Base-by-base conservation (phyloP, 2,888 invertebrate species). In the Anthophora plumipes region DNA sequence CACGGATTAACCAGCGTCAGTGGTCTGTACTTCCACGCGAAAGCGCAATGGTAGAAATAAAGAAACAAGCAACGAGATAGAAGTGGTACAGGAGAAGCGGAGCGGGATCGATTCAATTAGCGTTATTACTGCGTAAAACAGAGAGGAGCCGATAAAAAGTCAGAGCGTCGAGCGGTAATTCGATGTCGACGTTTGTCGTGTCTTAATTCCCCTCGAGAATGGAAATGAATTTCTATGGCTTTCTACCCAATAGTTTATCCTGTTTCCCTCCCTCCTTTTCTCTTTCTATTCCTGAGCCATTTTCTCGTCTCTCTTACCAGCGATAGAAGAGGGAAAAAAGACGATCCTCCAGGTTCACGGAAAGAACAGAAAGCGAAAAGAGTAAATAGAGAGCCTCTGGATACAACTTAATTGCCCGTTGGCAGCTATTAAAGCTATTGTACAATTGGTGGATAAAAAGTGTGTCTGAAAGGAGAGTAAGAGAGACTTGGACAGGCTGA, bases 121-220 rank as follows among this genome's bases (percentile, higher is more conserved):
- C 69, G 72, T 66, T 61, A 70, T 73, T 63, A 57, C 50, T 12
- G 69, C 61, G 77, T 46, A 68, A 77, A 83, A 64, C 73, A 46
- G 31, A 52, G 46, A 14, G 52, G 20, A 46, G 20, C 46, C 46
- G 67, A 71, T 67, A 77, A 77, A 82, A 82, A 81, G 64, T 71
- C 57, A 20, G 50, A 52, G 9, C 78, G 66, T 17, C 55, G 67
- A 60, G 60, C 52, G 52, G 54, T 69, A 70, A 72, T 82, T 80
- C 76, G 69, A 76, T 22, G 52, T 50, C 20, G 60, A 72, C 70
- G 60, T 83, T 81, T 67, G 66, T 59, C 46, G n/a, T 50, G 61
- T 25, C 70, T 83, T 82, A 77, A 83, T 83, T 77, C 82, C 77
- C 82, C 82, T 83, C 77, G 82, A 83, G 82, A 60, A 82, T 83